Evolutionary conservation across 2,113 vertebrate genomes (phyloP).

Genomic region (Heteronetta atricapilla): DNA sequence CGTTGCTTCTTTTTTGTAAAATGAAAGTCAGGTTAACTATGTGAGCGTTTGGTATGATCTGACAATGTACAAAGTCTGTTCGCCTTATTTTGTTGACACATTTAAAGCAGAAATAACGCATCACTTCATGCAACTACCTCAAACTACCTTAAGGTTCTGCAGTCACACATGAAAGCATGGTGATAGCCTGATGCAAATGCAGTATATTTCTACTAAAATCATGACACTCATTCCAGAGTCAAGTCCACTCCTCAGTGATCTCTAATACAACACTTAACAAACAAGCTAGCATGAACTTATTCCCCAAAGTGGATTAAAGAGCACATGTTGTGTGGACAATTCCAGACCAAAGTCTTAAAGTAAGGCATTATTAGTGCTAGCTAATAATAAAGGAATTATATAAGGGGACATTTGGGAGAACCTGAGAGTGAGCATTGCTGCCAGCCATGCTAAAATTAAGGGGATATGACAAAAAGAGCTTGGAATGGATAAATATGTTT

Average conservation of each 20-base stretch:
- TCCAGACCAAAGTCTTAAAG: background rate
- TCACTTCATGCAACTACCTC: background rate
- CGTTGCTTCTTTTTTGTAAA: background rate
- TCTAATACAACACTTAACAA: background rate
- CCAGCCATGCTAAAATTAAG: background rate
- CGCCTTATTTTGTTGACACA: background rate
- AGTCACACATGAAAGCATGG: background rate
- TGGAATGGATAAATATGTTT: background rate
- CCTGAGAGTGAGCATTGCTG: background rate
- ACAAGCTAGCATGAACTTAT: background rate
- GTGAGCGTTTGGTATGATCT: background rate
- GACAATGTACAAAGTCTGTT: background rate
- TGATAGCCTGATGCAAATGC: rapidly evolving
- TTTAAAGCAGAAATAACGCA: background rate
- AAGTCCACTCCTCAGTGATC: background rate
- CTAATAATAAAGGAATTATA: background rate
- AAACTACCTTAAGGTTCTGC: background rate
- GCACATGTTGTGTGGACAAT: background rate
- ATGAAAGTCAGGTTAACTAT: background rate
- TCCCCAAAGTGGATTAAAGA: background rate
- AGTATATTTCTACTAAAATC: background rate
- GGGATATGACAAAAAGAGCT: background rate
- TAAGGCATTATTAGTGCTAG: background rate
- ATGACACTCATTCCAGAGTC: background rate
- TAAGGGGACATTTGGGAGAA: background rate